Evolutionary conservation across 2,113 vertebrate species (phyloP), one percentile per base, ranked within the genome.

Genomic region (Cygnus buccinator): DNA sequence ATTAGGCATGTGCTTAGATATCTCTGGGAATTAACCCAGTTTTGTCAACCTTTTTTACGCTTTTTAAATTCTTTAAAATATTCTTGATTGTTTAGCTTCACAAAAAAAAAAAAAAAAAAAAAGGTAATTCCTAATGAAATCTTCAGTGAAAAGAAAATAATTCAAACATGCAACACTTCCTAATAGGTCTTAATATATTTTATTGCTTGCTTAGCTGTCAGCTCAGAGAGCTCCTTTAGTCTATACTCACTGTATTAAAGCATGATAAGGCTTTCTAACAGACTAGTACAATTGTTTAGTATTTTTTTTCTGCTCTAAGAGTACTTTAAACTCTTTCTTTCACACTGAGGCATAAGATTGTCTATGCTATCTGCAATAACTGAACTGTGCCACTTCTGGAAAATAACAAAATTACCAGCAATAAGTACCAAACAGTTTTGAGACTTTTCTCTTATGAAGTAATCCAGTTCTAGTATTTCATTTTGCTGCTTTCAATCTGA

Each of bases 371-470:
- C 35, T 66, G 39, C 35, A 58, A 9, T 31, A 59, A 37, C 10
- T 81, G 59, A 74, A 46, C 4, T 8, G 23, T 54, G 37, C 11
- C 0, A 0, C 37, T 71, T 62, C 52, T 68, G 71, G 54, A 31
- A 20, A 70, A 70, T 54, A 73, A 8, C 0, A 0, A 61, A 90
- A 52, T 1, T 4, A 35, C 12, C 29, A 62, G 31, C 11, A 57
- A 22, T 13, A 17, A 35, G 18, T 39, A 52, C 13, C 11, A 10
- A 4, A 28, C 12, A 8, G 10, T 44, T 55, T 84, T 28, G 4
- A 50, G 65, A 44, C 35, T 62, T 71, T 50, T 68, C 15, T 81
- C 16, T 44, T 71, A 67, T 31, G 29, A 71, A 3, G 13, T 37
- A 43, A 13, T 81, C 17, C 33, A 48, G 4, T 74, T 84, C 37